These are phyloP conservation scores for Sericinus montela DNA, from an alignment of 2,888 invertebrate species.

Conservation along the genomic window DNA sequence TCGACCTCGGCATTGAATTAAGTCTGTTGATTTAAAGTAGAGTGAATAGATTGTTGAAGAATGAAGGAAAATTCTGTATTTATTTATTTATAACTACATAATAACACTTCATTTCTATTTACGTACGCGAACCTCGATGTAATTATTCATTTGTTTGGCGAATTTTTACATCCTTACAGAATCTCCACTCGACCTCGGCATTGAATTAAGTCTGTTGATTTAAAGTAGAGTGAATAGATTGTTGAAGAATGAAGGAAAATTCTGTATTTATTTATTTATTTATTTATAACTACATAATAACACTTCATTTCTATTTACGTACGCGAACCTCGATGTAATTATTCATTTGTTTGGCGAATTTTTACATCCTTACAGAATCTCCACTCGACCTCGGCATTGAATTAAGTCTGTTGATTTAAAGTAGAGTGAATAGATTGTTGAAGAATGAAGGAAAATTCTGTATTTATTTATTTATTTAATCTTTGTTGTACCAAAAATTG, in stretches of 20 bases:
- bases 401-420: neutral
- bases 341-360: conserved; percentile 5
- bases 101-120: neutral
- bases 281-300: too few relatives aligned
- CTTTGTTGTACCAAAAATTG: too few relatives aligned
- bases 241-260: neutral
- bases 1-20: neutral
- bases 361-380: neutral
- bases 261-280: neutral
- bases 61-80: neutral
- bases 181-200: neutral
- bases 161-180: neutral
- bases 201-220: neutral
- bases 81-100: too few relatives aligned
- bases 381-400: neutral
- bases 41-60: neutral
- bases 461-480: too few relatives aligned
- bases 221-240: neutral
- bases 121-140: neutral
- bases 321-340: neutral
- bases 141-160: neutral
- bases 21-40: neutral
- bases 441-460: neutral
- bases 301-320: neutral
- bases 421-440: neutral